Conservation (phyloP, 2,888 invertebrate species). For the Chorisops tibialis region DNA sequence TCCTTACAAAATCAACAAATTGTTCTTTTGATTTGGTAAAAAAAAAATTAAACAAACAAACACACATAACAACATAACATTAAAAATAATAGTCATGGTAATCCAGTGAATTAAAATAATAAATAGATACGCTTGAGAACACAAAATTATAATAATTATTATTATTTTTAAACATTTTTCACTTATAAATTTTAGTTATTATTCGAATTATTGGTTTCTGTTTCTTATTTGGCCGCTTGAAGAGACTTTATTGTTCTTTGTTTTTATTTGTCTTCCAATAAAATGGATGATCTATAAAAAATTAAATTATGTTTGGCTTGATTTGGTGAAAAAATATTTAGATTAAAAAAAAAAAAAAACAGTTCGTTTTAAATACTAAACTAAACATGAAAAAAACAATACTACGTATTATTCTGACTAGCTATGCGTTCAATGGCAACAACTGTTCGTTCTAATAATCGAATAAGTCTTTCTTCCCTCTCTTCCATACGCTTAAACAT, state of each 20-base stretch:
- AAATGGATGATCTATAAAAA: too few relatives aligned
- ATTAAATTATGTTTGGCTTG: too few relatives aligned
- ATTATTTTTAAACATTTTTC: too few relatives aligned
- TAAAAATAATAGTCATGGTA: neutral
- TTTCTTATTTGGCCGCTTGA: conserved; percentile 18
- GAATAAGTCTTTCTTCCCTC: conserved; percentile 48
- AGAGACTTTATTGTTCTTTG: neutral
- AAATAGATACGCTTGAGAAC: neutral
- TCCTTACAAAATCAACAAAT: too few relatives aligned
- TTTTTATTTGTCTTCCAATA: neutral
- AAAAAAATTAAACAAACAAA: too few relatives aligned
- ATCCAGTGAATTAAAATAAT: too few relatives aligned
- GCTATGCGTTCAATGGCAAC: conserved; percentile 49
- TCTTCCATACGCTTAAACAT: conserved; percentile 50
- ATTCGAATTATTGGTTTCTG: too few relatives aligned
- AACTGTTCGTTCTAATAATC: conserved; percentile 49
- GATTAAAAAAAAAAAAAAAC: neutral
- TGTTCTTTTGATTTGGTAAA: too few relatives aligned
- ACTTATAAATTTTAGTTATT: too few relatives aligned
- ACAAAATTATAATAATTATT: neutral
- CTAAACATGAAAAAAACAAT: conserved; percentile 6
- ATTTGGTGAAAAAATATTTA: too few relatives aligned
- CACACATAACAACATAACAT: too few relatives aligned
- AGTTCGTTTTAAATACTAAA: neutral
- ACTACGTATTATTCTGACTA: conserved; percentile 23